phyloP scores from a whole-genome alignment of 2,888 invertebrate genomes.

The Geotrupes spiniger region DNA sequence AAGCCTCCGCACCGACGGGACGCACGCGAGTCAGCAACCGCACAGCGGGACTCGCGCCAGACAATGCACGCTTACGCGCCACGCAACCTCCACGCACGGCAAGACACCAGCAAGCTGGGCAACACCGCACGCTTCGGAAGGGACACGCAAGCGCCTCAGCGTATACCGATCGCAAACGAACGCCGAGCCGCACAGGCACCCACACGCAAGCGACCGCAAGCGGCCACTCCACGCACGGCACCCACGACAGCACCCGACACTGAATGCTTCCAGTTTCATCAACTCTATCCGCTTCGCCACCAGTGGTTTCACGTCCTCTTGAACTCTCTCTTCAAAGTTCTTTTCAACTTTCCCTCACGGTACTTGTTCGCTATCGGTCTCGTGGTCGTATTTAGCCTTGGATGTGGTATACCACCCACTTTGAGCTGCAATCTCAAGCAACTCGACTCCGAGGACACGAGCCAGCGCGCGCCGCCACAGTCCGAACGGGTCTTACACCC shows the following conservation, averaged over 20 bases:
- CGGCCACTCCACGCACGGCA: too few species aligned
- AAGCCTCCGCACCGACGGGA: neutral
- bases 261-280: conserved; percentile 28
- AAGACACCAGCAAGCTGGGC: conserved; percentile 57
- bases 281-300: neutral
- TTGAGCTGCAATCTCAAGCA: conserved; percentile 49
- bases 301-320: too few species aligned
- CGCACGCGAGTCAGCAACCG: neutral
- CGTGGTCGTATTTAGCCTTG: too few species aligned
- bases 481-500: conserved; percentile 26
- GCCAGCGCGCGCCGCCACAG: conserved; percentile 36
- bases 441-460: conserved; percentile 2
- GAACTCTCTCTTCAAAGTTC: too few species aligned
- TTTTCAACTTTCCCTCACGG: too few species aligned
- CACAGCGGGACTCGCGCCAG: neutral
- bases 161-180: conserved; percentile 49
- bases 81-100: neutral
- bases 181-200: too few species aligned
- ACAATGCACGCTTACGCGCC: neutral
- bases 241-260: too few species aligned
- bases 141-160: conserved; percentile 57
- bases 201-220: too few species aligned
- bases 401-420: conserved; percentile 49
- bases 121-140: conserved; percentile 53
- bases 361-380: too few species aligned